Base-by-base conservation (phyloP, 2,888 invertebrate genomes). In the Dicycla oo region DNA sequence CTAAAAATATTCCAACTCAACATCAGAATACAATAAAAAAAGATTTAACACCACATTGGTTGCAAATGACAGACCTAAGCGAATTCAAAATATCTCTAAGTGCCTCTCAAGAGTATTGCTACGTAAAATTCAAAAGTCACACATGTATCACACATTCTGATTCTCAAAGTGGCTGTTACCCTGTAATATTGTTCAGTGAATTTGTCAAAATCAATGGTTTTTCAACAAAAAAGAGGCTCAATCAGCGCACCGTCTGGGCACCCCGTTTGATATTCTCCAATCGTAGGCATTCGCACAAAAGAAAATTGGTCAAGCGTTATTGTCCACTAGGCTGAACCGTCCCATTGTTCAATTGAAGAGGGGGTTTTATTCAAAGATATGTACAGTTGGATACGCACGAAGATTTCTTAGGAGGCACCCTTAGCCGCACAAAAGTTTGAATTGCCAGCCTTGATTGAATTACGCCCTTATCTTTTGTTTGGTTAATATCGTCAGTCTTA, bases 231-330 rank as follows among this genome's bases (percentile, higher is more conserved):
- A 93, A 93, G 91, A 90, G 89, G 89, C 91, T 91, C 93, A 93
- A 94, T 94, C 94, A 94, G 90, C 83, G 86, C 89, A 87, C 85
- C 88, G 89, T 88, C 91, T 91, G 88, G 90, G 88, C 86, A 88
- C 88, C 89, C 89, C 92, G 92, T 92, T 95, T 94, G 93, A 92
- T 93, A 94, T 94, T 95, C 93, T 88, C 89, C 90, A 92, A 93
- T 94, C 94, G 93, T 92, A 93, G 91, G 91, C 91, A 92, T 93
- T 92, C 88, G 89, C 91, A 95, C 94, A 95, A 95, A 95, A 94
- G 95, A 93, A 94, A 95, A 94, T 94, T 95, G 95, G 94, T 95
- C 94, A 95, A 94, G 93, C 95, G 95, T 95, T 94, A 93, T 92
- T 93, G 94, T 93, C 94, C 94, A 94, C 91, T 93, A 94, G 90